Evolutionary conservation across 2,888 invertebrate species (phyloP).

Genomic region (Gryllus longicercus): DNA sequence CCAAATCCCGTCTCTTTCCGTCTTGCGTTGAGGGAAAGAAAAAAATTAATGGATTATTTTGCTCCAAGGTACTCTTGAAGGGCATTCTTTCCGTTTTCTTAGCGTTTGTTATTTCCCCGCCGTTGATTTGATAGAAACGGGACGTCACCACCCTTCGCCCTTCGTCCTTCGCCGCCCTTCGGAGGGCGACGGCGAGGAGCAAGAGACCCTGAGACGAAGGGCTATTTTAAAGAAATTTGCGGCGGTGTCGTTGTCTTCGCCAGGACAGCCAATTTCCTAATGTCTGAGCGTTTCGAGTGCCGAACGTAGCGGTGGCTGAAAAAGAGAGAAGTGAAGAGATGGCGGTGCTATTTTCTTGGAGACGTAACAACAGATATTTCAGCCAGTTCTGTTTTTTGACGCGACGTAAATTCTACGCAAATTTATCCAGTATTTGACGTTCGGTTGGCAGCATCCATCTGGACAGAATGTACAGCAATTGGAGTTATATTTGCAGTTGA

Average conservation of each 20-base stretch:
- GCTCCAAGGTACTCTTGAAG: conserved; percentile 11
- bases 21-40: conserved; percentile 21
- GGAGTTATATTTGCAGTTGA: too few relatives aligned
- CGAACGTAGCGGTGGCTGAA: too few relatives aligned
- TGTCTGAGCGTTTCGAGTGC: not conserved
- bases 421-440: too few relatives aligned
- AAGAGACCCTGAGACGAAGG: not conserved
- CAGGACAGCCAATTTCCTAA: not conserved
- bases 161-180: not conserved
- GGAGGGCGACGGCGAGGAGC: not conserved
- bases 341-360: too few relatives aligned
- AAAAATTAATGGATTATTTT: conserved; percentile 17
- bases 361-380: too few relatives aligned
- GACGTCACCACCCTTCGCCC: not conserved
- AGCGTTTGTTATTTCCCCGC: conserved; percentile 21
- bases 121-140: conserved; percentile 17
- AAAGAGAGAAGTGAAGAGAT: too few relatives aligned
- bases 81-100: conserved; percentile 24
- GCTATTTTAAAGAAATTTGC: conserved; percentile 5
- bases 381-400: too few relatives aligned
- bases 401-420: too few relatives aligned
- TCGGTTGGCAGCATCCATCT: too few relatives aligned
- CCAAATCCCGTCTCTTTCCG: conserved; percentile 24
- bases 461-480: too few relatives aligned
- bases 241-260: not conserved